Evolutionary conservation across 2,797 vertebrate species (phyloP).

Genomic region (Thripadectes ignobilis): DNA sequence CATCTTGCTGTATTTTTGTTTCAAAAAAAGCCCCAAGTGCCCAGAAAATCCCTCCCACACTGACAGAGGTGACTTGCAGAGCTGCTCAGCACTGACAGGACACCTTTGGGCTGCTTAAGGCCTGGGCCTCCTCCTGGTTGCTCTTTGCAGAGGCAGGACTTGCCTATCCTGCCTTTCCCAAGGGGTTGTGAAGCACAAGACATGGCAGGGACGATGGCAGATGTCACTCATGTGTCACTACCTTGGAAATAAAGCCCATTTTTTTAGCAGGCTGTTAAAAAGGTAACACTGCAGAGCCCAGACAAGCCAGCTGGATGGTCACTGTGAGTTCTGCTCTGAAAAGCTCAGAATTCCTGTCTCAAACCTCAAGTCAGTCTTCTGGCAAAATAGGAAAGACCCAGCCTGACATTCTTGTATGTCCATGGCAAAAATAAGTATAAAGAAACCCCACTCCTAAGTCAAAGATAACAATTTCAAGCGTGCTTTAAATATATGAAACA

Average conservation of each 20-base stretch:
- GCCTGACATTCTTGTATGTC: neutral
- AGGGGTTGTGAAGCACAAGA: neutral
- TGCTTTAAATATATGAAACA: neutral
- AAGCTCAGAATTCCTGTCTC: neutral
- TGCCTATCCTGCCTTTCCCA: neutral
- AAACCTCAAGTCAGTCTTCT: neutral
- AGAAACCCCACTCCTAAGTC: neutral
- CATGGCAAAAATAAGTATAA: neutral
- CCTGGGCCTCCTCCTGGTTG: neutral
- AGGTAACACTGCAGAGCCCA: neutral
- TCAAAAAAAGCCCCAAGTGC: neutral
- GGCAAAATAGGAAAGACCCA: neutral
- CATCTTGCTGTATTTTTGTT: constrained; percentile 1
- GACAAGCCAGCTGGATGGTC: neutral
- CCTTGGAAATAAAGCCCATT: neutral
- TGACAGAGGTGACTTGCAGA: neutral
- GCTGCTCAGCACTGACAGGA: neutral
- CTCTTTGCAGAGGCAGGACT: neutral
- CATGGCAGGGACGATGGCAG: neutral
- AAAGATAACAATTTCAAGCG: neutral
- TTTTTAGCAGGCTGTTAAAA: neutral
- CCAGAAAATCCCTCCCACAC: neutral
- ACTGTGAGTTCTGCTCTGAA: neutral
- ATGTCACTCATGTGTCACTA: neutral
- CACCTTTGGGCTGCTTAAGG: neutral